Percentiles rank a stretch among this genome's conserved stretches.
These are phyloP conservation scores for Dolichomitus sp. DNA, from an alignment of 2,888 invertebrate species.

Conservation along the genomic window DNA sequence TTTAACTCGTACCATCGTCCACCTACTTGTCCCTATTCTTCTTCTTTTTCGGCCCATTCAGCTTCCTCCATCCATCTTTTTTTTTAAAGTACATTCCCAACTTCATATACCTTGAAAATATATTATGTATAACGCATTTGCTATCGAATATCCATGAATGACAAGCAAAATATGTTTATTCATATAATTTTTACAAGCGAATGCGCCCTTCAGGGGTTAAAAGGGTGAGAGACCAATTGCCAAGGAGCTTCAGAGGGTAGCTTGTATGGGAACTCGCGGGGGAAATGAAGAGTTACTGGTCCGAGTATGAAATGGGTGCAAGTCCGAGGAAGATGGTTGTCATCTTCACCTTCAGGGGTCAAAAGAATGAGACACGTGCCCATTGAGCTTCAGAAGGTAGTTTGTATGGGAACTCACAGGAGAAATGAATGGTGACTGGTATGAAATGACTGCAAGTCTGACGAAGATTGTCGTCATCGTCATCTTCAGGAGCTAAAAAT, in stretches of 20 bases:
- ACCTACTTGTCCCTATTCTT: conserved; percentile 2
- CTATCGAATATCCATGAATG: not conserved
- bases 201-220: not conserved
- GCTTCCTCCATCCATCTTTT: not conserved
- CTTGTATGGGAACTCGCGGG: too few species aligned
- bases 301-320: not conserved
- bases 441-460: conserved; percentile 6
- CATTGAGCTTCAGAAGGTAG: conserved; percentile 38
- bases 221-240: too few species aligned
- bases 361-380: not conserved
- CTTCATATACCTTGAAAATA: too few species aligned
- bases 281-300: too few species aligned
- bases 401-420: conserved; percentile 6
- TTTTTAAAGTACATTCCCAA: not conserved
- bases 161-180: conserved; percentile 14
- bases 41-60: conserved; percentile 19
- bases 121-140: not conserved
- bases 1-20: conserved; percentile 11
- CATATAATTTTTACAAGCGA: conserved; percentile 10
- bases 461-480: too few species aligned
- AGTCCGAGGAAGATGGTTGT: conserved; percentile 14
- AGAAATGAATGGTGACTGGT: conserved; percentile 5
- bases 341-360: not conserved
- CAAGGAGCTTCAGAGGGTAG: too few species aligned
- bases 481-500: too few species aligned